Evolutionary conservation across 2,888 invertebrate species (phyloP).

Genomic region (Harmothoe impar): DNA sequence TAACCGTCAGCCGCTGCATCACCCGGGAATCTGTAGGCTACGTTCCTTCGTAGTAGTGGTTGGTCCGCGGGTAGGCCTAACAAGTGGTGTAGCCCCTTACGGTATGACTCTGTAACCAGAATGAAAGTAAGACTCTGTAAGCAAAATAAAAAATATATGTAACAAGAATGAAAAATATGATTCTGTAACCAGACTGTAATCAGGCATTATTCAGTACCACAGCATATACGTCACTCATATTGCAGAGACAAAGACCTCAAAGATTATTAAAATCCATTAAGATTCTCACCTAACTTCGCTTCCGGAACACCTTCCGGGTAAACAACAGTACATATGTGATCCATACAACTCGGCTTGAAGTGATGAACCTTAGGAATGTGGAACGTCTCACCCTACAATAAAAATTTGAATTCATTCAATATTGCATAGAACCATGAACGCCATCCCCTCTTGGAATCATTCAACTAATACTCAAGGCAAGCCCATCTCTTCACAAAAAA

Average conservation of each 20-base stretch:
- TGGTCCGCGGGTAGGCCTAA: constrained; percentile 88
- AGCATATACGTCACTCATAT: no score
- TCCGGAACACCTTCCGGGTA: constrained; percentile 88
- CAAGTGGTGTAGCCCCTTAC: constrained; percentile 89
- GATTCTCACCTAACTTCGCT: constrained; percentile 87
- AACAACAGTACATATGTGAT: constrained; percentile 90
- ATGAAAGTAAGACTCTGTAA: constrained; percentile 37
- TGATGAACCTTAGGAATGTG: constrained; percentile 89
- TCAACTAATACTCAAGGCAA: no score
- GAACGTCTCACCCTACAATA: constrained; percentile 82
- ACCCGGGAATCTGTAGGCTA: constrained; percentile 84
- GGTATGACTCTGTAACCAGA: constrained; percentile 86
- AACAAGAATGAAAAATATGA: no score
- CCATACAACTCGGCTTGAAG: constrained; percentile 89
- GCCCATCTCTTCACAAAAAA: no score
- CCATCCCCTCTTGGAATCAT: no score
- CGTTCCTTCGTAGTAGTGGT: constrained; percentile 91
- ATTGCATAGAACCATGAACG: no score
- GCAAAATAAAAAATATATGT: neutral
- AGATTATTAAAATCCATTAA: neutral
- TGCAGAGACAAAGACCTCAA: neutral
- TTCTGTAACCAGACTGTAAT: no score
- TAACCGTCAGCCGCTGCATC: constrained; percentile 83
- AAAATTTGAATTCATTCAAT: no score
- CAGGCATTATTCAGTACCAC: no score